These are phyloP conservation scores for Diarsia brunnea DNA, from an alignment of 2,888 invertebrate genomes.

Conservation along the genomic window DNA sequence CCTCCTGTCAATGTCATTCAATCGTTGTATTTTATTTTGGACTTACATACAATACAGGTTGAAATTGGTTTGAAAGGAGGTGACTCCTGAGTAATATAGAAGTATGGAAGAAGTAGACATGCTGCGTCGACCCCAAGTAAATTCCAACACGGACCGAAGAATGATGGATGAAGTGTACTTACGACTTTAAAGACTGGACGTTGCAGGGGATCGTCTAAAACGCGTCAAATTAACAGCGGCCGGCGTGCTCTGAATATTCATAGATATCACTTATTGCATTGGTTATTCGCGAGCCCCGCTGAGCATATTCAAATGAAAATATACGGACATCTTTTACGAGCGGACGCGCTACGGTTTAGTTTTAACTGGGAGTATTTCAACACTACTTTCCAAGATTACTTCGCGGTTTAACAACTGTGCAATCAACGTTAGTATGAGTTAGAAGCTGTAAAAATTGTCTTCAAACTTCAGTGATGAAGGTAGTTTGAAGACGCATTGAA, in stretches of 20 bases:
- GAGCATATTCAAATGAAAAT: slow-evolving; percentile 42
- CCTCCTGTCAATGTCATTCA: neutral
- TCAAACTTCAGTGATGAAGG: neutral
- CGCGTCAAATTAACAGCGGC: slow-evolving; percentile 54
- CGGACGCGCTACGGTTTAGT: slow-evolving; percentile 16
- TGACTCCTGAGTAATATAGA: neutral
- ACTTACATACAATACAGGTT: neutral
- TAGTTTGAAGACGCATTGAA: neutral
- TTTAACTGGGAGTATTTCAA: slow-evolving; percentile 8
- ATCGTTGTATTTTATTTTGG: neutral
- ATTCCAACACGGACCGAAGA: neutral
- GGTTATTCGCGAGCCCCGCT: slow-evolving; percentile 40
- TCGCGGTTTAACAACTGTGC: slow-evolving; percentile 16
- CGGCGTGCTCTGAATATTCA: slow-evolving; percentile 69
- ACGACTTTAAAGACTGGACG: neutral
- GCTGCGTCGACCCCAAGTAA: neutral
- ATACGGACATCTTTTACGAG: slow-evolving; percentile 30
- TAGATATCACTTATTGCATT: slow-evolving; percentile 61
- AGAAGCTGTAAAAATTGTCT: slow-evolving; percentile 6
- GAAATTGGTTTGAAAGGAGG: neutral
- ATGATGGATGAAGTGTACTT: neutral
- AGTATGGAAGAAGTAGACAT: neutral
- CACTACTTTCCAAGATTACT: slow-evolving; percentile 5
- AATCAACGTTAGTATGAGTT: neutral
- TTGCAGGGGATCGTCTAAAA: slow-evolving; percentile 35